Base-by-base conservation (phyloP, 2,888 invertebrate genomes). In the Epistrophe grossulariae region DNA sequence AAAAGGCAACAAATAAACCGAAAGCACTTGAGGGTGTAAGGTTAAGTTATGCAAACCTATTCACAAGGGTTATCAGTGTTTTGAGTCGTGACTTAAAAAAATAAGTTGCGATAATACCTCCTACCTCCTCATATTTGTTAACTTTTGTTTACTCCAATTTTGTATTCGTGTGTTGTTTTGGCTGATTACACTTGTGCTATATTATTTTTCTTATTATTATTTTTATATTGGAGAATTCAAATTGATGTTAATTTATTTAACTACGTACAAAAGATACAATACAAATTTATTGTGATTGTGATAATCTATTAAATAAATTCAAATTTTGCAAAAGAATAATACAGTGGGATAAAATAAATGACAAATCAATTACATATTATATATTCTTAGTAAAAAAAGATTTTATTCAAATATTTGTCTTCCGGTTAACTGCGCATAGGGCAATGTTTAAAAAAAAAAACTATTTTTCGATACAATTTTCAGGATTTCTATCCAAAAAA, bases 201-300 rank as follows among this genome's bases (percentile, higher is more conserved):
- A 17, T 57, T 82, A 15, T 55, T 59, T 78, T 28, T 6, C 15
- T 70, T 11, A 43, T 11, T 11, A 43, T 11, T 17, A 50, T 24
- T 60, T 40, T 38, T 57, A 45, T 55, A 19, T 59, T 66, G 52
- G 24, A 24, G 4, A 52, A 38, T 24, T 52, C 64, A 68, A 72
- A 82, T 73, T 73, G 55, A 48, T 55, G 83, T 45, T 72, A 79
- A 83, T 79, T 68, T 68, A 52, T 79, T 43, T 52, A 57, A 52
- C 17, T 38, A 57, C 52, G 31, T 62, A 52, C 50, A 77, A 52
- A 31, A 66, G 66, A 19, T 48, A 19, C 11, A 64, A 59, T 24
- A 45, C 50, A 48, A 19, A 24, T 55, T 31, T 19, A 38, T 60
- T 24, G 24, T 15, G 17, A 11, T 24, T 38, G 48, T 55, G 70